A percentile compares a stretch with the other conserved stretches of the same genome.
These are phyloP conservation scores for Etheostoma nigrum DNA, from an alignment of 2,797 vertebrate genomes.

Conservation along the genomic window DNA sequence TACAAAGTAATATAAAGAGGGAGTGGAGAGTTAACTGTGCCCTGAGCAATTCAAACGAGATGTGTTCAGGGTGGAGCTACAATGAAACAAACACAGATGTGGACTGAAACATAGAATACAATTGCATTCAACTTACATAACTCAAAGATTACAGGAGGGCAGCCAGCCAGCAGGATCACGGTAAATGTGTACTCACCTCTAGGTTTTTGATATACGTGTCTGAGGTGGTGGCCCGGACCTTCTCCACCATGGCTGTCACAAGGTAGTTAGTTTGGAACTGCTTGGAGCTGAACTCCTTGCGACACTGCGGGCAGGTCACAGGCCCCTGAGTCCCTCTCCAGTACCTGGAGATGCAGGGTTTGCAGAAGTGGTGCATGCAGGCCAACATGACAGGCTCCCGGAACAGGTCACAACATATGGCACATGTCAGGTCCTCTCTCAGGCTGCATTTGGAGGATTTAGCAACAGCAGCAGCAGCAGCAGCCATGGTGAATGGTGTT, in stretches of 20 bases:
- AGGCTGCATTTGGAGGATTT: constrained; percentile 75
- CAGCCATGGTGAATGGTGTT: constrained; percentile 53
- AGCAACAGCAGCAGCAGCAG: constrained; percentile 19
- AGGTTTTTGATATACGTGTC: constrained; percentile 69
- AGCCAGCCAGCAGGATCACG: constrained; percentile 16
- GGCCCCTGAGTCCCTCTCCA: constrained; percentile 80
- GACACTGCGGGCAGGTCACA: constrained; percentile 88
- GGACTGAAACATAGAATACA: constrained; percentile 19
- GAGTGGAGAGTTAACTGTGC: constrained; percentile 57
- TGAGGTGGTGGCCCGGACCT: constrained; percentile 82
- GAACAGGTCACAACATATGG: constrained; percentile 91
- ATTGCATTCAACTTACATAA: constrained; percentile 11
- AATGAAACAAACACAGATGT: constrained; percentile 49
- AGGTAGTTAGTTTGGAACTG: constrained; percentile 88
- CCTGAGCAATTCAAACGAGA: constrained; percentile 15
- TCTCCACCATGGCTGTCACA: constrained; percentile 90
- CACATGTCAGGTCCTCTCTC: constrained; percentile 90
- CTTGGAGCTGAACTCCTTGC: constrained; percentile 82
- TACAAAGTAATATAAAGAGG: constrained; percentile 37
- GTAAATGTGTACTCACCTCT: constrained; percentile 78
- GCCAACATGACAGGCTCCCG: constrained; percentile 90
- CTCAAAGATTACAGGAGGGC: constrained; percentile 24
- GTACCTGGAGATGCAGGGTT: constrained; percentile 87
- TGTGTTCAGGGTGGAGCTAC: constrained; percentile 14
- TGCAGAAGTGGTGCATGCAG: constrained; percentile 94